Conservation (phyloP, 2,888 invertebrate species). For the Caenorhabditis panamensis region DNA sequence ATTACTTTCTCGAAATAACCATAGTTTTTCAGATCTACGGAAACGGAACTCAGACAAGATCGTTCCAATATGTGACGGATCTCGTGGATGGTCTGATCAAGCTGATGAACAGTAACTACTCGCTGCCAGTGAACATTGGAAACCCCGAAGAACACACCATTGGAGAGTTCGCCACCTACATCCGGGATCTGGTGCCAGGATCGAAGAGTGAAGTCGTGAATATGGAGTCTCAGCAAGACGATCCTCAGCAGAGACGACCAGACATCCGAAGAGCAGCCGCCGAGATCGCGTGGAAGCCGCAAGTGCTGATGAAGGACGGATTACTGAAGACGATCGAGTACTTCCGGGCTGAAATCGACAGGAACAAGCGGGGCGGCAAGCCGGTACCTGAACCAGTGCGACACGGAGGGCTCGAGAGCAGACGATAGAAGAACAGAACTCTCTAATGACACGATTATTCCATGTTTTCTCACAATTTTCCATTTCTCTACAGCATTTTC, state of each 20-base stretch:
- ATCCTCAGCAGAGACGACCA: conserved; percentile 94
- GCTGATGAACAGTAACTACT: conserved; percentile 93
- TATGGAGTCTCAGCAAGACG: conserved; percentile 92
- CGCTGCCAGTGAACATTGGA: conserved; percentile 94
- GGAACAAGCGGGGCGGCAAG: conserved; percentile 68
- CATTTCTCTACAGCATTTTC: neutral
- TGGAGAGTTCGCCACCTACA: conserved; percentile 85
- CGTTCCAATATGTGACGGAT: conserved; percentile 98
- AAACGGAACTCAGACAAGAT: conserved; percentile 86
- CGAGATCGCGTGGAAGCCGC: conserved; percentile 93
- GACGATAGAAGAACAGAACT: conserved; percentile 29
- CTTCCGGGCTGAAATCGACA: conserved; percentile 90
- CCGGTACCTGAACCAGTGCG: conserved; percentile 44
- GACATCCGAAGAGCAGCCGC: conserved; percentile 92
- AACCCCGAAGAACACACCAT: conserved; percentile 99
- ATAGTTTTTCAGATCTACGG: conserved; percentile 83
- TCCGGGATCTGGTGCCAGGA: conserved; percentile 84
- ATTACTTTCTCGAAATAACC: neutral
- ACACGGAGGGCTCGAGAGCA: conserved; percentile 49
- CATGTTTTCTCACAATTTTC: neutral
- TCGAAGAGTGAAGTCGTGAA: conserved; percentile 90
- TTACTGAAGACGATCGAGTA: conserved; percentile 93
- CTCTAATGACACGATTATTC: neutral
- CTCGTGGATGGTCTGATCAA: conserved; percentile 93
- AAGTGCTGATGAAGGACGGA: conserved; percentile 90